Base-by-base conservation (phyloP, 1,140 invertebrate genomes). In the Chionoecetes opilio region DNA sequence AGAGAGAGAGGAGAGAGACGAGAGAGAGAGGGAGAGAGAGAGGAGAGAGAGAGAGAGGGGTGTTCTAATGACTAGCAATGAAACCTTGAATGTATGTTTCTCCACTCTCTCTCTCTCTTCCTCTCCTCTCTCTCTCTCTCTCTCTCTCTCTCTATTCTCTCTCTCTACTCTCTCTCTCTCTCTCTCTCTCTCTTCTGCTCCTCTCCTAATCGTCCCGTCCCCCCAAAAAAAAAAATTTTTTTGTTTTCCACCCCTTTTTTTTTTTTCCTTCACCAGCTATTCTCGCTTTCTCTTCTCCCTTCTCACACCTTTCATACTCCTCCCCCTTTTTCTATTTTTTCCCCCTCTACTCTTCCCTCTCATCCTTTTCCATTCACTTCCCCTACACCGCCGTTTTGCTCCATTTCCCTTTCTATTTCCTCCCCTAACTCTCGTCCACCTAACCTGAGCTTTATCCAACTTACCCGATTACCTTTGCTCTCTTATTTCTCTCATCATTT, bases 1-100 rank as follows among this genome's bases (percentile, higher is more conserved):
- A 75, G 63, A 75, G 63, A 75, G 63, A 75, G 63, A 75, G 63
- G 63, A 75, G 63, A 75, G 63, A 75, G 63, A 75, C n/a, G 63
- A 75, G 63, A n/a, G 63, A n/a, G 63, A n/a, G 46, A 53, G 46
- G 21, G 46, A 53, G 46, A 53, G 46, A 53, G 46, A 53, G 2
- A 41, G 38, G 38, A 41, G 38, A 41, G 38, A 41, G 38, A 41
- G 38, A 41, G 38, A 41, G 21, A 14, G 46, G 46, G 46, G 46
- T 53, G 46, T 53, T 53, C 2, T 53, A 53, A 53, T 53, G 46
- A 53, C 46, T 53, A 53, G 46, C 21, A 53, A 53, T 53, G 11
- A 9, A 53, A 53, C 21, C 46, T 53, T 53, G 21, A 53, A 11
- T 53, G 21, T 14, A 14, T 53, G 46, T 9, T 14, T 53, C 46